Evolutionary conservation across 2,797 vertebrate species (phyloP).

Genomic region (Phataginus tetradactyla): DNA sequence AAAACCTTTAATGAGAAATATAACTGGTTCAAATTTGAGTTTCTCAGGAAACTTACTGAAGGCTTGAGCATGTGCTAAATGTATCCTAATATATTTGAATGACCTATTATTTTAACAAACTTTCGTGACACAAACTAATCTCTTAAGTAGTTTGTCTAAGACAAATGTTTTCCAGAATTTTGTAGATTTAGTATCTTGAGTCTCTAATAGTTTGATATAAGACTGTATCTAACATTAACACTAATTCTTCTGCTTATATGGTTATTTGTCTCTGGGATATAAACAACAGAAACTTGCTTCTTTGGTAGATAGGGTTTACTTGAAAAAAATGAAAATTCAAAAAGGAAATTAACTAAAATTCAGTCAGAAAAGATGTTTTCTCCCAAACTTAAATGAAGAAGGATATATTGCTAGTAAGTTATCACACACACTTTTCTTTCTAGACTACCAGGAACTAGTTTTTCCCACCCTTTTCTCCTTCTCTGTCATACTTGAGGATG

Average conservation of each 20-base stretch:
- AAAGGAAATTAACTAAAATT: slow-evolving; percentile 21
- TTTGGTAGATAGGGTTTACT: background rate
- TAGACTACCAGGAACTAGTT: background rate
- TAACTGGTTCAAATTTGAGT: background rate
- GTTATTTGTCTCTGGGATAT: background rate
- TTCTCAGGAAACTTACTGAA: slow-evolving; percentile 20
- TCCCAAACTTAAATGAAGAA: background rate
- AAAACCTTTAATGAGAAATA: slow-evolving; percentile 42
- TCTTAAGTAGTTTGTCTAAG: background rate
- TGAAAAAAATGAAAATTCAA: background rate
- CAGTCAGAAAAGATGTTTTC: slow-evolving; percentile 26
- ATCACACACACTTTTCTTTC: background rate
- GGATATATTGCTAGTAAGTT: background rate
- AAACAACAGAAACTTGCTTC: background rate
- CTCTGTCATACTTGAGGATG: background rate
- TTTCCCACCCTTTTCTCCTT: background rate
- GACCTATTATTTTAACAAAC: background rate
- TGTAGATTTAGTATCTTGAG: background rate
- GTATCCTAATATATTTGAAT: background rate
- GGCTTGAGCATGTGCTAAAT: background rate
- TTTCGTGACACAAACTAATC: background rate
- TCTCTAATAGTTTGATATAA: background rate
- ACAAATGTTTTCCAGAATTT: background rate
- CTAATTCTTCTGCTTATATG: background rate
- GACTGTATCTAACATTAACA: background rate